Percentiles rank a stretch among this genome's conserved stretches.
These are phyloP conservation scores for Cryptocephalus primarius DNA, from an alignment of 2,888 invertebrate genomes.

Conservation along the genomic window DNA sequence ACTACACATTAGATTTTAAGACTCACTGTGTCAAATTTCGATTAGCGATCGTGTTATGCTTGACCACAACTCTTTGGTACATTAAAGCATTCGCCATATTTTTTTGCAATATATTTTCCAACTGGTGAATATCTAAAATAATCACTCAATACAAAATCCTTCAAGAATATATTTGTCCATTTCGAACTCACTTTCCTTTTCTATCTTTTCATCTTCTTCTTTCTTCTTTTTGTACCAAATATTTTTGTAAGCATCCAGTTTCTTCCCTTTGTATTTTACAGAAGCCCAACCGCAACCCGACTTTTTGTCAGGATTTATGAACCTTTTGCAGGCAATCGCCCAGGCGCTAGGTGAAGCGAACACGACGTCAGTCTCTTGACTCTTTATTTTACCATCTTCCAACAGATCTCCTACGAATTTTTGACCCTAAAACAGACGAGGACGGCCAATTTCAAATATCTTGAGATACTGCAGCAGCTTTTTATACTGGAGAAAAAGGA, in stretches of 20 bases:
- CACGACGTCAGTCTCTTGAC: conserved; percentile 77
- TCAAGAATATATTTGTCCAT: neutral
- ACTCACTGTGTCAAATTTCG: conserved; percentile 67
- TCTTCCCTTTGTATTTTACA: conserved; percentile 77
- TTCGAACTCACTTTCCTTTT: conserved; percentile 19
- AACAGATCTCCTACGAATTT: conserved; percentile 80
- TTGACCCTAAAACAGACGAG: conserved; percentile 55
- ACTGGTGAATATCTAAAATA: neutral
- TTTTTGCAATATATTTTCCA: neutral
- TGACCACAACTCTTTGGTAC: conserved; percentile 55
- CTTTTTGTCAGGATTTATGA: conserved; percentile 83
- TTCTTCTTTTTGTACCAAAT: conserved; percentile 63
- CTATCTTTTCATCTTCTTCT: conserved; percentile 28
- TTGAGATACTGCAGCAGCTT: too few species aligned
- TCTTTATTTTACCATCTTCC: conserved; percentile 78
- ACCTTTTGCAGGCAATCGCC: conserved; percentile 85
- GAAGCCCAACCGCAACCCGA: conserved; percentile 92
- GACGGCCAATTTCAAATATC: too few species aligned
- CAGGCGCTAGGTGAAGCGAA: conserved; percentile 87
- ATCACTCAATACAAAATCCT: neutral
- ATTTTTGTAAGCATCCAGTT: conserved; percentile 80
- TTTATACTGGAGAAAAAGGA: too few species aligned
- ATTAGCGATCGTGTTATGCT: conserved; percentile 65
- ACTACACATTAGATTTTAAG: neutral
- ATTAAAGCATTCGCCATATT: conserved; percentile 28